Base-by-base conservation (phyloP, 2,797 vertebrate species). In the Percopsis omiscomaycus region DNA sequence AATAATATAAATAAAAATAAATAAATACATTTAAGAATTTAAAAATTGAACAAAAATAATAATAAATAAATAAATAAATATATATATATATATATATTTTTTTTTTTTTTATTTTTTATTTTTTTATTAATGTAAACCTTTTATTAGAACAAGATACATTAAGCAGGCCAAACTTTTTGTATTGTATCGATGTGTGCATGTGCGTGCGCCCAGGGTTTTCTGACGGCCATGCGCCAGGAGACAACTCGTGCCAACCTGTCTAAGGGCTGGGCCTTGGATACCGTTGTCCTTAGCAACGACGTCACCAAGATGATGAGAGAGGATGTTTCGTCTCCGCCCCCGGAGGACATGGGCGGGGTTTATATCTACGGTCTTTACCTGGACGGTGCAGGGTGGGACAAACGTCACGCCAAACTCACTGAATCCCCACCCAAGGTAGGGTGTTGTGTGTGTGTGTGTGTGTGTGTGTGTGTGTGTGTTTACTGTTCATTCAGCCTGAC, bases 241-340 rank as follows among this genome's bases (percentile, higher is more conserved):
- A 94, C 92, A 4, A 94, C 94, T 0, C 91, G 91, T 14, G 80
- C 85, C 75, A 94, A 94, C 81, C 57, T 92, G 50, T 82, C 85
- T 58, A 91, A 89, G 74, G 93, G 94, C 2, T 96, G 94, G 94
- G 90, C 94, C 3, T 81, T 95, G 2, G 94, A 96, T 71, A 93
- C 84, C 1, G 93, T 95, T 37, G 66, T 90, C 75, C 84, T 95
- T 6, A 88, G 76, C 75, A 94, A 93, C 6, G 91, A 94, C n/a
- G 94, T 95, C 70, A 94, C 93, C 55, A 91, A 84, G 71, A 92
- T 94, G 92, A 94, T 94, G 93, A 93, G 81, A 71, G 94, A 95
- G 80, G 94, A 92, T 4, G 88, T 95, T 53, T 72, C 55, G 4
- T 85, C 84, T 1, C 90, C 94, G 1, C 94, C 94, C 47, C 88